phyloP scores from a whole-genome alignment of 2,797 vertebrate genomes.

The Apogon talboti region DNA sequence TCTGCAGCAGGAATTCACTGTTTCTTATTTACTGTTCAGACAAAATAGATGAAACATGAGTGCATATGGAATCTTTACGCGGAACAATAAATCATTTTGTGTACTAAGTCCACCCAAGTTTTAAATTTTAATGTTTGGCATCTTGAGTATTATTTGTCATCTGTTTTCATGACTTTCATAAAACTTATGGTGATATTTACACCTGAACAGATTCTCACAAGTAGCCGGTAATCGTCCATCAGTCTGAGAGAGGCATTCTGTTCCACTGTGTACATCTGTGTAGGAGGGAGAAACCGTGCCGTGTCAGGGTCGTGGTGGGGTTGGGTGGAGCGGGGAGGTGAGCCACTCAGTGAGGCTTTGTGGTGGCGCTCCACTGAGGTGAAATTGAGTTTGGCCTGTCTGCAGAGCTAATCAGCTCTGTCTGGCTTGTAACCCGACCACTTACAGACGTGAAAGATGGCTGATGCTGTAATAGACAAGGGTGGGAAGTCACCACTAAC shows the following conservation, averaged over 20 bases:
- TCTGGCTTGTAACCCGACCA: constrained; percentile 71
- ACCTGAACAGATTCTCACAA: background rate
- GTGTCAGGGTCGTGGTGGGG: constrained; percentile 47
- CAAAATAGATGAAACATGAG: constrained; percentile 30
- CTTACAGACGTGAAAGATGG: constrained; percentile 64
- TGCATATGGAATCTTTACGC: constrained; percentile 2
- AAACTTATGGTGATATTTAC: background rate
- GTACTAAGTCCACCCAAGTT: constrained; percentile 5
- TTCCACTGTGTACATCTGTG: constrained; percentile 4
- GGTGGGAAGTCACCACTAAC: constrained; percentile 45
- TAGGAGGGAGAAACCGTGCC: constrained; percentile 18
- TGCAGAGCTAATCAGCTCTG: constrained; percentile 73
- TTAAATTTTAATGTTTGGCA: constrained; percentile 16
- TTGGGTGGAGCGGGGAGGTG: constrained; percentile 23
- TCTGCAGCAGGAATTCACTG: constrained; percentile 11
- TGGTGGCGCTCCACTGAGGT: constrained; percentile 57
- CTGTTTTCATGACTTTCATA: constrained; percentile 10
- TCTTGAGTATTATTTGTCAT: constrained; percentile 15
- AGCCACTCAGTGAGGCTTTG: constrained; percentile 61
- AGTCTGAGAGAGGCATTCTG: constrained; percentile 14
- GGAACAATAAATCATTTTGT: constrained; percentile 11
- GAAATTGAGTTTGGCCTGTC: constrained; percentile 79
- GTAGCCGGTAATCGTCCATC: constrained; percentile 15
- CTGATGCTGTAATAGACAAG: constrained; percentile 49
- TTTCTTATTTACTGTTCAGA: constrained; percentile 48